These are phyloP conservation scores for Unio pictorum DNA, from an alignment of 2,888 invertebrate genomes.

Conservation along the genomic window DNA sequence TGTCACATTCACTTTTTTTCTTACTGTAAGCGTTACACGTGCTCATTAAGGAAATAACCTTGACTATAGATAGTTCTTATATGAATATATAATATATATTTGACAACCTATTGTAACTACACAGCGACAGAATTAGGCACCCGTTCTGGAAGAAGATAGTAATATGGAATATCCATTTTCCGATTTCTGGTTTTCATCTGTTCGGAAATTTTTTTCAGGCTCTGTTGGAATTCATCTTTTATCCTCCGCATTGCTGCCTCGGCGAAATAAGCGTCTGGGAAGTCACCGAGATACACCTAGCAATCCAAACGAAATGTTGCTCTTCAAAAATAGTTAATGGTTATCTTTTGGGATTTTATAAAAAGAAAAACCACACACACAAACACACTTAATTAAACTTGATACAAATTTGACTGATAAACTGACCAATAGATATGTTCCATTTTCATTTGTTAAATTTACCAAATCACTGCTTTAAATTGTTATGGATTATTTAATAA, in stretches of 20 bases:
- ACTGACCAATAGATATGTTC: no score
- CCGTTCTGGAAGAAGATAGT: constrained; percentile 27
- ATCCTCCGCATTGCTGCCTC: constrained; percentile 21
- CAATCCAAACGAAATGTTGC: not conserved
- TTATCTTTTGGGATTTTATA: not conserved
- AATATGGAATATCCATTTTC: constrained; percentile 24
- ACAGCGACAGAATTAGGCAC: constrained; percentile 30
- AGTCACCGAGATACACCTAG: constrained; percentile 27
- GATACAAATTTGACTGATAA: no score
- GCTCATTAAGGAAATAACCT: no score
- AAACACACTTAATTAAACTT: no score
- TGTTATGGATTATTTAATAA: no score
- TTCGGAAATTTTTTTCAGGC: constrained; percentile 18
- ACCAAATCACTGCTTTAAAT: no score
- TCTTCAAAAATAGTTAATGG: not conserved
- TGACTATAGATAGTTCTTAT: no score
- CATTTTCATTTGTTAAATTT: no score
- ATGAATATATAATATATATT: no score
- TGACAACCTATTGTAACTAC: not conserved
- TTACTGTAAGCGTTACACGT: no score
- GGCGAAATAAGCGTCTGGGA: constrained; percentile 24
- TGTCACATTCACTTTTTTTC: no score
- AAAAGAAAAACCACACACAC: no score
- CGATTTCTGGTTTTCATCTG: constrained; percentile 22
- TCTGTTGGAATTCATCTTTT: constrained; percentile 23